phyloP scores from a whole-genome alignment of 2,113 vertebrate species.

The Collichthys lucidus region DNA sequence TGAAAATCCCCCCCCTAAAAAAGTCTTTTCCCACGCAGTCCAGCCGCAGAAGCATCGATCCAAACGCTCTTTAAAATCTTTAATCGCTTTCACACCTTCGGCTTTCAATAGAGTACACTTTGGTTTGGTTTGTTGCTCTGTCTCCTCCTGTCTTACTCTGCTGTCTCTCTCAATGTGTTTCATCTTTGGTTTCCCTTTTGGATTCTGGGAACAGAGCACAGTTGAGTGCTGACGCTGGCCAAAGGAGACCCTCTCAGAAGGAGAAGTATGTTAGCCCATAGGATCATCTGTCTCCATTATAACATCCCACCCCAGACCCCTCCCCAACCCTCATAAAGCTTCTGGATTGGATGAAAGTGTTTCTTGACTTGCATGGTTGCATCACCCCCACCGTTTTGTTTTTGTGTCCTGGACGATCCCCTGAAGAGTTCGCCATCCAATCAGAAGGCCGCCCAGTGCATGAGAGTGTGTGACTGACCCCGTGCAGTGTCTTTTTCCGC shows the following conservation, averaged over 20 bases:
- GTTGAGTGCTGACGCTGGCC: slow-evolving; percentile 82
- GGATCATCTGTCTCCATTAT: slow-evolving; percentile 71
- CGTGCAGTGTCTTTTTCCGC: slow-evolving; percentile 56
- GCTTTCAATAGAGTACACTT: slow-evolving; percentile 23
- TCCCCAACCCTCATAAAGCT: slow-evolving; percentile 49
- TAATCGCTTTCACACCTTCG: slow-evolving; percentile 6
- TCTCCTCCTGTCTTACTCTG: slow-evolving; percentile 57
- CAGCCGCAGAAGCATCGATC: slow-evolving; percentile 6
- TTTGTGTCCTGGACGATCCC: slow-evolving; percentile 23
- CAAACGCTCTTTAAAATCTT: background rate
- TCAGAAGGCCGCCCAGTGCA: slow-evolving; percentile 69
- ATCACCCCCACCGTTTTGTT: slow-evolving; percentile 53
- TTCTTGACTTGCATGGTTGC: slow-evolving; percentile 77
- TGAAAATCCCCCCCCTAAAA: background rate
- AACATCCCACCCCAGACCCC: slow-evolving; percentile 58
- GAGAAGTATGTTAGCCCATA: slow-evolving; percentile 82
- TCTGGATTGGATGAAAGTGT: slow-evolving; percentile 76
- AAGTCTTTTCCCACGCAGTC: background rate
- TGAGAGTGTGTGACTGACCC: slow-evolving; percentile 77
- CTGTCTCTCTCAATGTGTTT: slow-evolving; percentile 65
- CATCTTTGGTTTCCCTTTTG: slow-evolving; percentile 65
- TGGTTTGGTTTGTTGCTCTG: slow-evolving; percentile 55
- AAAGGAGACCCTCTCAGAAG: slow-evolving; percentile 81
- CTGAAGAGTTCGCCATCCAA: slow-evolving; percentile 65
- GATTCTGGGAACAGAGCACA: slow-evolving; percentile 83